Conservation (phyloP, 2,888 invertebrate genomes). For the Polydrusus pterygomalis region DNA sequence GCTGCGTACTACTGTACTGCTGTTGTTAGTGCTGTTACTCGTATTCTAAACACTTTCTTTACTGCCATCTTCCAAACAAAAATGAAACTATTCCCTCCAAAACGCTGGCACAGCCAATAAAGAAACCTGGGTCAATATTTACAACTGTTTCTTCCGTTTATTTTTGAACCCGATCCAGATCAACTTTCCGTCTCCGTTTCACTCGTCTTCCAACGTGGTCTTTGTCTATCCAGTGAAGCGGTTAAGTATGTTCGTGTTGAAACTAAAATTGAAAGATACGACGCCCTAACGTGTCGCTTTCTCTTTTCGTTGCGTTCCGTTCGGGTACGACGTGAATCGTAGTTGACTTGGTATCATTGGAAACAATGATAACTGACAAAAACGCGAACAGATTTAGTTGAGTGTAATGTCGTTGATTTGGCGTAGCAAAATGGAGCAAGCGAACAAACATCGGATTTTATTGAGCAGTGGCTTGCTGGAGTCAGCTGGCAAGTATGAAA, state of each 20-base stretch:
- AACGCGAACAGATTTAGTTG: background rate
- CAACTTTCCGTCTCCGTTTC: background rate
- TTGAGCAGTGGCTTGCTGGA: slow-evolving; percentile 12
- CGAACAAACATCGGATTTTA: slow-evolving; percentile 2
- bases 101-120: background rate
- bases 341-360: slow-evolving; percentile 1
- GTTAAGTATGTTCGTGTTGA: background rate
- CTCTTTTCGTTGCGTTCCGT: background rate
- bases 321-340: background rate
- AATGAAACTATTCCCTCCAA: background rate
- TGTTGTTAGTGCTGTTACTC: too few relatives aligned
- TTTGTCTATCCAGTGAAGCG: background rate
- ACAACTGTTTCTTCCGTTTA: too few relatives aligned
- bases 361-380: background rate
- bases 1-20: too few relatives aligned
- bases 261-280: background rate
- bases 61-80: slow-evolving; percentile 4
- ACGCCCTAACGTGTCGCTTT: background rate
- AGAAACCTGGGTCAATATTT: slow-evolving; percentile 11
- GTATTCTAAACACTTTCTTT: background rate
- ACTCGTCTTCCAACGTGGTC: too few relatives aligned
- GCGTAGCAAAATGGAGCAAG: slow-evolving; percentile 21
- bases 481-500: slow-evolving; percentile 37
- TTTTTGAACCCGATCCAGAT: background rate
- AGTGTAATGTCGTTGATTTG: background rate